These are phyloP conservation scores for Edolisoma coerulescens DNA, from an alignment of 2,113 vertebrate species.

Conservation along the genomic window DNA sequence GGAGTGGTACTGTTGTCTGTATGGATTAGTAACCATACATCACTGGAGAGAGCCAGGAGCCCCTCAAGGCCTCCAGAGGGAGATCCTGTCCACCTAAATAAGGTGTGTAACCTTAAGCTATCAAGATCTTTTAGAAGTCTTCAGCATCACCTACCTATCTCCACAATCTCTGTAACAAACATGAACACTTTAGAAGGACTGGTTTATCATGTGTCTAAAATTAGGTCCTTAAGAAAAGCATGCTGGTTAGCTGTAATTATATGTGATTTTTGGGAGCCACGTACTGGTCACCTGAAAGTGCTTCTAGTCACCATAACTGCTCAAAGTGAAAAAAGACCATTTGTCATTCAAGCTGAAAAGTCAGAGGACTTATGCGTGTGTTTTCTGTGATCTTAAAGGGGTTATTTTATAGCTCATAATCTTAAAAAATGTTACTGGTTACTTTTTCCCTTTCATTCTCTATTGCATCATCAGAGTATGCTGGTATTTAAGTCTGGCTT, in stretches of 20 bases:
- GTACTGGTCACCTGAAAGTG: background rate
- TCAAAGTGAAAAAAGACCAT: background rate
- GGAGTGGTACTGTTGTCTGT: background rate
- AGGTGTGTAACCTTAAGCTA: background rate
- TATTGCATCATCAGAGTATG: background rate
- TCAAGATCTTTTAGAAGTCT: background rate
- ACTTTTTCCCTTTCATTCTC: background rate
- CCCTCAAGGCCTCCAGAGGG: slow-evolving; percentile 27
- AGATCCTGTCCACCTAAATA: background rate
- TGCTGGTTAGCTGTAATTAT: background rate
- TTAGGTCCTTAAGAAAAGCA: background rate
- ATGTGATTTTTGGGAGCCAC: background rate
- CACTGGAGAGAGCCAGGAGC: background rate
- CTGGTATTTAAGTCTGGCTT: background rate
- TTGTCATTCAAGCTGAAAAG: background rate
- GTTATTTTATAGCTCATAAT: background rate
- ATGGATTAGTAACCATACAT: background rate
- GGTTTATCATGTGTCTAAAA: background rate
- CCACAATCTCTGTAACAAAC: background rate
- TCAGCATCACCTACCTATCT: background rate
- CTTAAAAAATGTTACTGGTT: background rate
- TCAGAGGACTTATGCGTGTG: background rate
- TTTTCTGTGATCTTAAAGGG: background rate
- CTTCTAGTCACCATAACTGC: background rate
- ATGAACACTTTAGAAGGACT: background rate